A percentile compares a stretch with the other conserved stretches of the same genome.
Conservation (phyloP, 2,797 vertebrate genomes). For the Tapirus indicus region DNA sequence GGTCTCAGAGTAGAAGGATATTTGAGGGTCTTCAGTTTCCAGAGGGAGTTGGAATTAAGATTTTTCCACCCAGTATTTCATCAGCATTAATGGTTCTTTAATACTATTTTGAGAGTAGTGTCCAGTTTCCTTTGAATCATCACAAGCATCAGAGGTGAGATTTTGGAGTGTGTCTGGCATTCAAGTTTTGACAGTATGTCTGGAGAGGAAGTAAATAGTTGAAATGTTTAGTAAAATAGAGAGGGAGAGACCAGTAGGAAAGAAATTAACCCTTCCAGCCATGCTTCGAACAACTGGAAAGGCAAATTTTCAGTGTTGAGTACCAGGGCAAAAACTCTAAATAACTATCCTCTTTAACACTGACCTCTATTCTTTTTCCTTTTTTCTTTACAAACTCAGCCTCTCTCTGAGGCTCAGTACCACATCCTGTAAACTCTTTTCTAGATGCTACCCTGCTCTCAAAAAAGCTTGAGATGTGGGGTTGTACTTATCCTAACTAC, state of each 20-base stretch:
- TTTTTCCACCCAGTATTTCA: neutral
- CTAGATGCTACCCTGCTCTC: neutral
- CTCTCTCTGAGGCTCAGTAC: conserved; percentile 8
- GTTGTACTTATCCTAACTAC: neutral
- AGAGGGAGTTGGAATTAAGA: neutral
- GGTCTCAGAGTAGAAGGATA: neutral
- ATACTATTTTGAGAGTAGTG: neutral
- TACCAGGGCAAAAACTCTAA: neutral
- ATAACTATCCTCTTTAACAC: neutral
- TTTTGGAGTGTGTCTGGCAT: neutral
- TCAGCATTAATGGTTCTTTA: neutral
- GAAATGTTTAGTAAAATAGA: conserved; percentile 40
- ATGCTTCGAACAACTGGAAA: conserved; percentile 1
- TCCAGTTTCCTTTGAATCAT: neutral
- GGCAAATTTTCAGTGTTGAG: neutral
- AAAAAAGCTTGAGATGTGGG: neutral
- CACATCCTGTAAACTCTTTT: neutral
- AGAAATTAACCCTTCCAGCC: neutral
- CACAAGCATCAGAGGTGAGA: neutral
- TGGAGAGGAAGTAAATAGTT: neutral
- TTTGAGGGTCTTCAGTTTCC: neutral
- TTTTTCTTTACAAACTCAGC: neutral
- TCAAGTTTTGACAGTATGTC: neutral
- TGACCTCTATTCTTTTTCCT: neutral
- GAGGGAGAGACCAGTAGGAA: neutral